Evolutionary conservation across 92 coral and sea anemone genomes (phyloP).

Genomic region (Desmophyllum pertusum): DNA sequence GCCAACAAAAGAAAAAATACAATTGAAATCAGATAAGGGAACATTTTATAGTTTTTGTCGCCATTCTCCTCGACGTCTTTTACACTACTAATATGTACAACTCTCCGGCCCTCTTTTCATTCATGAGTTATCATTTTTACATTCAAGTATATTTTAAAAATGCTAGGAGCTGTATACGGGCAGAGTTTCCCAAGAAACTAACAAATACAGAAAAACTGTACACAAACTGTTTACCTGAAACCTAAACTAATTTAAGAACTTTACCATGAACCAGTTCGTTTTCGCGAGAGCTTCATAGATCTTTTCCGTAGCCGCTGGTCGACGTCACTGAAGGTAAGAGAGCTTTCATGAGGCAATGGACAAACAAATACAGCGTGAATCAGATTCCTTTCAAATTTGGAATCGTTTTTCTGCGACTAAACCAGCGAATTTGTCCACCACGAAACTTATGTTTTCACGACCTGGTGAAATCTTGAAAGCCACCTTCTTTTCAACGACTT

Average conservation of each 20-base stretch:
- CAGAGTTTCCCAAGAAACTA: too few species aligned
- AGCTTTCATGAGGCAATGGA: constrained; percentile 55
- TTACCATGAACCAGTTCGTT: constrained; percentile 11
- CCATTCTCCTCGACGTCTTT: too few species aligned
- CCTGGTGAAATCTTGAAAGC: constrained; percentile 6
- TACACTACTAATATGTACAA: too few species aligned
- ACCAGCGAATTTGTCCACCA: not conserved
- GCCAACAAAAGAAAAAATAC: too few species aligned
- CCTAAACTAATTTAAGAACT: not conserved
- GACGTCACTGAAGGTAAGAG: constrained; percentile 47
- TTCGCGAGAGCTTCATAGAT: constrained; percentile 36
- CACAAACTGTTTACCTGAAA: too few species aligned
- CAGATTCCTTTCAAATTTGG: not conserved
- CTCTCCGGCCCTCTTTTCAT: too few species aligned
- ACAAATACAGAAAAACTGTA: too few species aligned
- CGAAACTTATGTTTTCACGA: constrained; percentile 4
- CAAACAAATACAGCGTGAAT: constrained; percentile 61
- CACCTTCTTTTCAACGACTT: constrained; percentile 38
- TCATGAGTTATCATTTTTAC: too few species aligned
- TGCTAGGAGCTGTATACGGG: too few species aligned
- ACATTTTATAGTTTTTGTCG: too few species aligned
- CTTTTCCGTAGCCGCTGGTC: constrained; percentile 52
- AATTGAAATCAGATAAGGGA: too few species aligned
- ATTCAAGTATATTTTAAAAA: too few species aligned
- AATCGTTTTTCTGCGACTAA: not conserved